Conservation (phyloP, 2,888 invertebrate species). For the Limnephilus marmoratus region DNA sequence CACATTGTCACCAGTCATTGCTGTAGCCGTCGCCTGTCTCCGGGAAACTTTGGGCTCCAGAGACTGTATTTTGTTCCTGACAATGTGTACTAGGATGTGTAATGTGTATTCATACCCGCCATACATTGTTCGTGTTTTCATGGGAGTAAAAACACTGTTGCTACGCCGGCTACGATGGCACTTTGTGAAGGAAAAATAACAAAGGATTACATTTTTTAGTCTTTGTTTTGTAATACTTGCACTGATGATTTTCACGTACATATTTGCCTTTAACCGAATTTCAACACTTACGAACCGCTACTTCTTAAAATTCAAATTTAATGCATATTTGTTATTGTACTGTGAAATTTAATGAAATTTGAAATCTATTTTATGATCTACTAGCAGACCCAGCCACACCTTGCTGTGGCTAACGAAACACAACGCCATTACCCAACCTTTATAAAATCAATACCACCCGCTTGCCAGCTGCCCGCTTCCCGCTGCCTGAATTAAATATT, state of each 20-base stretch:
- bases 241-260: neutral
- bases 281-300: neutral
- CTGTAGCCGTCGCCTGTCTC: neutral
- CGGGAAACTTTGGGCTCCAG: neutral
- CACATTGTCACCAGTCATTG: neutral
- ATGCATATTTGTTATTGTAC: neutral
- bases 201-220: neutral
- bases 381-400: too few species aligned
- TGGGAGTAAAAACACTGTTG: neutral
- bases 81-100: neutral
- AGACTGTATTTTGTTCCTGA: neutral
- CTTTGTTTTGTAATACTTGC: neutral
- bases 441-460: too few species aligned
- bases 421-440: too few species aligned
- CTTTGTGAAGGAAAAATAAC: neutral
- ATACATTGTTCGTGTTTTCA: neutral
- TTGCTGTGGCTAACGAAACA: too few species aligned
- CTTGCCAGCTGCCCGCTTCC: too few species aligned
- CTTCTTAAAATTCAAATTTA: neutral
- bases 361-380: too few species aligned
- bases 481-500: too few species aligned
- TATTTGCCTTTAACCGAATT: neutral
- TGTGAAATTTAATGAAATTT: too few species aligned
- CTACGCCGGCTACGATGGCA: neutral
- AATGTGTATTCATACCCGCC: neutral